phyloP scores from a whole-genome alignment of 2,113 vertebrate species.

The Ceyx cyanopectus region DNA sequence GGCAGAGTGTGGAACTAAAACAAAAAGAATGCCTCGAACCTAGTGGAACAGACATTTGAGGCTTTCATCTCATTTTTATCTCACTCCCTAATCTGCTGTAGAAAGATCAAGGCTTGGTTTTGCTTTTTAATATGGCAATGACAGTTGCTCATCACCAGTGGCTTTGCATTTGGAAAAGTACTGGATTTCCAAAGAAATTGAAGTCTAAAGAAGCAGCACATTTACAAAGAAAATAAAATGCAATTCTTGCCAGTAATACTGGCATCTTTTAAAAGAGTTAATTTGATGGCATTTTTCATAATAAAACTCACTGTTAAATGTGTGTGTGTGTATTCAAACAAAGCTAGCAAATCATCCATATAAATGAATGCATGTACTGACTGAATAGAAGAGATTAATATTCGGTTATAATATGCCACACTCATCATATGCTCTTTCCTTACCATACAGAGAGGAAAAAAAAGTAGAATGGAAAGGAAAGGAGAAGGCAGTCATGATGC shows the following conservation, averaged over 20 bases:
- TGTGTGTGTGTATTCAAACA: slow-evolving; percentile 73
- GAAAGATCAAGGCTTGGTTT: slow-evolving; percentile 68
- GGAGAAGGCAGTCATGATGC: not conserved
- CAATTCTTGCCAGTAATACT: slow-evolving; percentile 69
- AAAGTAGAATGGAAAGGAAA: not conserved
- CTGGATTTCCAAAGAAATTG: slow-evolving; percentile 51
- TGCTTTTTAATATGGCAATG: slow-evolving; percentile 68
- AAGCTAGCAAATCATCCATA: slow-evolving; percentile 73
- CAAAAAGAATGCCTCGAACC: slow-evolving; percentile 83
- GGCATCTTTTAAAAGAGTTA: slow-evolving; percentile 72
- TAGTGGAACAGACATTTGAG: slow-evolving; percentile 87
- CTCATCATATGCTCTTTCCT: slow-evolving; percentile 60
- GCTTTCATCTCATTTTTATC: slow-evolving; percentile 73
- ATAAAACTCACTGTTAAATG: slow-evolving; percentile 62
- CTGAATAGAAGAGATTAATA: slow-evolving; percentile 74
- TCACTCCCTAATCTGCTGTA: slow-evolving; percentile 59
- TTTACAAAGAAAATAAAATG: slow-evolving; percentile 68
- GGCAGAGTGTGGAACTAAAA: slow-evolving; percentile 81
- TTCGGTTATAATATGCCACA: slow-evolving; percentile 56
- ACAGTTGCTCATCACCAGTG: slow-evolving; percentile 57
- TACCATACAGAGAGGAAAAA: slow-evolving; percentile 7
- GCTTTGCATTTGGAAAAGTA: slow-evolving; percentile 62
- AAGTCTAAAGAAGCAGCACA: slow-evolving; percentile 44
- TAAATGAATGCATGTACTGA: slow-evolving; percentile 68
- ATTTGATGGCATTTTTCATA: slow-evolving; percentile 73